Conservation (phyloP, 2,113 vertebrate genomes). For the Perca flavescens region DNA sequence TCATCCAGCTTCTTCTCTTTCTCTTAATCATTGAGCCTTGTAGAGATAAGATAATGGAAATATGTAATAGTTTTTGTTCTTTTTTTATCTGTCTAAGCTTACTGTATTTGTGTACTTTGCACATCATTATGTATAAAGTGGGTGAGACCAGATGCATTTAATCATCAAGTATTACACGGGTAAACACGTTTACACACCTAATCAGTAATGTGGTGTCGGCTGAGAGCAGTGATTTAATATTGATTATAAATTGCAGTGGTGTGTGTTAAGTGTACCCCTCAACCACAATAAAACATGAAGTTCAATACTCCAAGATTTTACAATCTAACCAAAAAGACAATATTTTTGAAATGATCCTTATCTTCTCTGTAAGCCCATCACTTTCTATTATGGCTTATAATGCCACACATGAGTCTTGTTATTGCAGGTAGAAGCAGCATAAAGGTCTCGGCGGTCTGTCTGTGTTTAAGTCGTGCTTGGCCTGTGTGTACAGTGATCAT, state of each 20-base stretch:
- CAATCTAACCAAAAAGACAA: conserved; percentile 1
- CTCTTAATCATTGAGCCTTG: neutral
- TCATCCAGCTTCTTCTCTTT: neutral
- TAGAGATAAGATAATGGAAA: conserved; percentile 17
- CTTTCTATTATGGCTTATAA: conserved; percentile 65
- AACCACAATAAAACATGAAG: neutral
- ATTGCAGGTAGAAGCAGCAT: conserved; percentile 66
- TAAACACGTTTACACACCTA: neutral
- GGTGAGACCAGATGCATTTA: neutral
- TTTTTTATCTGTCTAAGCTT: neutral
- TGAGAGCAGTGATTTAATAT: conserved; percentile 10
- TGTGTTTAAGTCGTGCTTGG: conserved; percentile 53
- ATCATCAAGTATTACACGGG: neutral
- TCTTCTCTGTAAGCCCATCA: conserved; percentile 65
- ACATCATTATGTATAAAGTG: neutral
- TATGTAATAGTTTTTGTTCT: neutral
- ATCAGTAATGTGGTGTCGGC: neutral
- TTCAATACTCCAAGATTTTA: conserved; percentile 3
- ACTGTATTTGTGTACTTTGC: conserved; percentile 4
- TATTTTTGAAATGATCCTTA: conserved; percentile 55
- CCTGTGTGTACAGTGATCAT: conserved; percentile 64
- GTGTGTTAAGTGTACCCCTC: neutral
- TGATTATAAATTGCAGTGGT: neutral
- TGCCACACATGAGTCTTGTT: conserved; percentile 52
- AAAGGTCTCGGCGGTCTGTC: conserved; percentile 76